Evolutionary conservation across 2,797 vertebrate genomes (phyloP), one percentile per base, ranked within the genome.

Genomic region (Taeniopygia guttata): DNA sequence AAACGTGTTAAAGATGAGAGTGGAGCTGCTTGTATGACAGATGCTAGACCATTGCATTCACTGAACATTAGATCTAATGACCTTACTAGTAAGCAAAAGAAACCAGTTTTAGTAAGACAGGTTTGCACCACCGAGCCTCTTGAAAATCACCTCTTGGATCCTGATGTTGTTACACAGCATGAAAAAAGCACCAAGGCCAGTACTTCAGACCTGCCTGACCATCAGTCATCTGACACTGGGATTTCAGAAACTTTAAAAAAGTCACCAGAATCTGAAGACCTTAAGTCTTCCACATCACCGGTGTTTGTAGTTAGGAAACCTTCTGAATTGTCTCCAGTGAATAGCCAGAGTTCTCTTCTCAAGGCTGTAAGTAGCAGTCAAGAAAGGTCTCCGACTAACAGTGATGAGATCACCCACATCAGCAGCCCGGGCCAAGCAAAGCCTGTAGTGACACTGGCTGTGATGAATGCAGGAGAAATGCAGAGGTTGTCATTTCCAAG

Each of bases 1-100:
- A 99, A 99, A 83, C 98, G 99, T 27, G 99, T 99, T 30, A 99
- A 99, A 96, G 99, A 99, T 92, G 99, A 99, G 94, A 99, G 98
- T 6, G 99, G 99, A n/a, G 98, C 98, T 76, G 98, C 98, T 67
- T 99, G 99, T 85, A 76, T 98, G 34, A 97, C 98, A 20, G 99
- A 99, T 52, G 94, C 97, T 45, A 97, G 98, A 54, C 98, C 98
- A 2, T 72, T 98, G 26, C 98, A 98, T 93, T 98, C 98, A 63
- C 78, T 98, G 14, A 98, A 97, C 25, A 83, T 98, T 54, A 98
- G 98, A 96, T 97, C 98, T 93, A 97, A 95, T 7, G 99, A 99
- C 54, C 91, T 97, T 20, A 9, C 77, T 12, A 97, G 94, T 75
- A 98, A 99, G 49, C 99, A 99, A 64, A 98, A 99, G 94, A 99